A percentile compares a stretch with the other conserved stretches of the same genome.
Evolutionary conservation across 2,888 invertebrate species (phyloP).

Genomic region (Oscheius onirici): DNA sequence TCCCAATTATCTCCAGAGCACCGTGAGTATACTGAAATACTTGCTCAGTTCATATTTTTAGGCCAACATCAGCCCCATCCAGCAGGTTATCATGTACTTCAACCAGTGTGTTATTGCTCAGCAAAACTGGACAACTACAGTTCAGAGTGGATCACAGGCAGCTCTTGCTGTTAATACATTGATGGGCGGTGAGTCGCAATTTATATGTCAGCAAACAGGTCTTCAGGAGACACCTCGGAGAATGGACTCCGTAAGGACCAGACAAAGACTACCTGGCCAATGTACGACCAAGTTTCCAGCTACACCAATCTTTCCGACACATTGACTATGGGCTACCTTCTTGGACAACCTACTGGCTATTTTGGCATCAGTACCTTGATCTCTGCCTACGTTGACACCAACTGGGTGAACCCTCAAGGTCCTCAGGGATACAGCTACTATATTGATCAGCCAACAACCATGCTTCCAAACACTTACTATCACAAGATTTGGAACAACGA

Average conservation of each 20-base stretch:
- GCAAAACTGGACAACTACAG: constrained; percentile 39
- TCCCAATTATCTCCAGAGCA: constrained; percentile 33
- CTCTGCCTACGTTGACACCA: constrained; percentile 49
- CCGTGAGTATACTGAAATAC: constrained; percentile 28
- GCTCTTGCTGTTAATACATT: background rate
- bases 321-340: constrained; percentile 39
- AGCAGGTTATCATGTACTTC: constrained; percentile 45
- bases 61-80: constrained; percentile 37
- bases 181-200: background rate
- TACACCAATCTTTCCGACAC: constrained; percentile 30
- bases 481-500: constrained; percentile 48
- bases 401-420: constrained; percentile 54
- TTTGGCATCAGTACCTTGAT: constrained; percentile 45
- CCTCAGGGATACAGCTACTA: constrained; percentile 40
- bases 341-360: constrained; percentile 34
- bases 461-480: constrained; percentile 50
- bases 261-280: constrained; percentile 42
- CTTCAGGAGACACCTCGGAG: background rate
- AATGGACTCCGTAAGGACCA: background rate
- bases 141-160: constrained; percentile 31
- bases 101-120: constrained; percentile 39
- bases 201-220: background rate
- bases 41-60: constrained; percentile 22
- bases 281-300: constrained; percentile 36
- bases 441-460: constrained; percentile 49